Evolutionary conservation across 1,140 invertebrate species (phyloP).

Genomic region (Leptopilina boulardi): DNA sequence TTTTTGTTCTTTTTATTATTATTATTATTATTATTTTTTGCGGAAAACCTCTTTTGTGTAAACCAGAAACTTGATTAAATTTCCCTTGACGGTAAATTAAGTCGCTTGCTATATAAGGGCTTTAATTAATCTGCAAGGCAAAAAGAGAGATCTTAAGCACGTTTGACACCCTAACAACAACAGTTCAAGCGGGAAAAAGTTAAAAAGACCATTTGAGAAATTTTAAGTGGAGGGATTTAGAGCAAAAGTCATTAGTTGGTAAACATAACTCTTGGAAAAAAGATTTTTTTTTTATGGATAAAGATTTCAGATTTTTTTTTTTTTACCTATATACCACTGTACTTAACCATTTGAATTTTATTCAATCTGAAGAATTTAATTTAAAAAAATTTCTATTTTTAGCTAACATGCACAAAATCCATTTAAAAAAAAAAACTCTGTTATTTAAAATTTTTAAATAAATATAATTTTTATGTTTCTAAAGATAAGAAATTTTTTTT

Average conservation of each 20-base stretch:
- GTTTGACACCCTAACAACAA: background rate
- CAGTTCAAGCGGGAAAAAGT: background rate
- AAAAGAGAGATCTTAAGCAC: constrained; percentile 17
- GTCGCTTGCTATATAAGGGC: background rate
- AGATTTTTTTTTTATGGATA: background rate
- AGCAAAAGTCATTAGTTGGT: constrained; percentile 1
- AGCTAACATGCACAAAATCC: too few relatives aligned
- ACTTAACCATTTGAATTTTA: too few relatives aligned
- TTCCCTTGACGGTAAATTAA: constrained; percentile 17
- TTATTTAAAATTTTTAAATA: too few relatives aligned
- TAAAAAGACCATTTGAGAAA: background rate
- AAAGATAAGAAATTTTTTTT: too few relatives aligned
- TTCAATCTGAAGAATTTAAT: too few relatives aligned
- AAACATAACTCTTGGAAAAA: background rate
- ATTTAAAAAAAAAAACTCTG: too few relatives aligned
- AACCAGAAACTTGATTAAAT: constrained; percentile 16
- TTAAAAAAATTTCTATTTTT: too few relatives aligned
- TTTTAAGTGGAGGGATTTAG: constrained; percentile 2
- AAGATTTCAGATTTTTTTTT: background rate
- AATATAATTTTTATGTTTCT: too few relatives aligned
- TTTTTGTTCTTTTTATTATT: too few relatives aligned
- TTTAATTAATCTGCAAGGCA: background rate
- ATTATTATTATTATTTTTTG: too few relatives aligned
- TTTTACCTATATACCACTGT: too few relatives aligned
- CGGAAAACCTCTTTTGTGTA: background rate